Base-by-base conservation (phyloP, 2,113 vertebrate species). In the Smithornis capensis region DNA sequence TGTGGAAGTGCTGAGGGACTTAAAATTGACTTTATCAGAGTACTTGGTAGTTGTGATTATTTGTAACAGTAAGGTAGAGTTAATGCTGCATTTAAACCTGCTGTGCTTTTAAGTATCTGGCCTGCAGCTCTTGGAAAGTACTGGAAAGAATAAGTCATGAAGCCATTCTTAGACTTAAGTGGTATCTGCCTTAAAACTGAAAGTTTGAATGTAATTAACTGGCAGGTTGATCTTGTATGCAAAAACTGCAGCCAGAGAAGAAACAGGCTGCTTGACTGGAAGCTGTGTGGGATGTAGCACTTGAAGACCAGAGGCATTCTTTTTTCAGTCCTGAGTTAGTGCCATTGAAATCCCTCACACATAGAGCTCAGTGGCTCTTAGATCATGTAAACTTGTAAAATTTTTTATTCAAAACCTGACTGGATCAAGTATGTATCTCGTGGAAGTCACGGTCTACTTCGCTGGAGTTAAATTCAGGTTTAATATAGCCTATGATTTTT, bases 151-250 rank as follows among this genome's bases (percentile, higher is more conserved):
- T 67, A 65, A 22, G 9, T 62, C 87, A 37, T 27, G 45, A 68
- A 73, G 40, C 60, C 23, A 2, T 85, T 80, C 62, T 81, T 71
- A 67, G 50, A 40, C 12, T 73, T 73, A 82, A 74, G 52, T 92
- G 40, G 35, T 40, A 89, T 76, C 76, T 94, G 69, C 70, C 68
- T 96, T 69, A 86, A 83, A 94, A 71, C 42, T 75, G 31, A 40
- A 75, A 59, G 63, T 89, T 55, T 27, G 75, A 62, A 12, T 90
- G 93, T 88, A 70, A 90, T 94, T 88, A 92, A 88, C 73, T 82
- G 73, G 40, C 67, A 89, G 50, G 52, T 92, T 92, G 45, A 53
- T 83, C 60, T 86, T 78, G 33, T 65, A 69, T 0, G 3, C 49
- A 83, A 81, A 85, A 79, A 69, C 8, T 64, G 50, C 76, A 90